phyloP scores from a whole-genome alignment of 30 jellyfish, hydroid and myxozoan species.

The Mastigias papua region DNA sequence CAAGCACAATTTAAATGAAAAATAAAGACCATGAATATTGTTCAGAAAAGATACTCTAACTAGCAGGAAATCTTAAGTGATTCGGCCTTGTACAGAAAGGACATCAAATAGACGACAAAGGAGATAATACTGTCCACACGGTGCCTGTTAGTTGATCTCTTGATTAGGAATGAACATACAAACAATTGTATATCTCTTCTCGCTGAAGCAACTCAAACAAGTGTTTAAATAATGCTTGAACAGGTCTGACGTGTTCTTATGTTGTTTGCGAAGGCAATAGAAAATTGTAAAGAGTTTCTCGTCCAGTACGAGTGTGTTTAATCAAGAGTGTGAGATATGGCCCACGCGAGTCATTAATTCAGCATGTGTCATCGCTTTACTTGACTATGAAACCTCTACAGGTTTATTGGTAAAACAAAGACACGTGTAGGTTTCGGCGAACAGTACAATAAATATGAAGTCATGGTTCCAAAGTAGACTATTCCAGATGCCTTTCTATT shows the following conservation, averaged over 20 bases:
- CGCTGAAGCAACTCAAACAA: neutral
- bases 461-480: no score
- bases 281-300: neutral
- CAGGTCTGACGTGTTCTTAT: neutral
- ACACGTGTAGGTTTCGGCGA: neutral
- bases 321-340: neutral
- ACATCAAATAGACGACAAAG: no score
- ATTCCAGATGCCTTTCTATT: no score
- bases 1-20: no score
- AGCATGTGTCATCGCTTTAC: neutral
- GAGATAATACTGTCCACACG: neutral
- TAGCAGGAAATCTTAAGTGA: no score
- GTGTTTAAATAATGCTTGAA: neutral
- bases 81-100: no score
- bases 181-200: neutral
- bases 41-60: no score
- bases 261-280: neutral
- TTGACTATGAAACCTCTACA: neutral
- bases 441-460: no score
- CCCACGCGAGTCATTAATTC: neutral
- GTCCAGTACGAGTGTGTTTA: neutral
- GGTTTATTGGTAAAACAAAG: neutral
- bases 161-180: neutral
- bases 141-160: neutral
- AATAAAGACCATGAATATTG: no score